Base-by-base conservation (phyloP, 2,888 invertebrate species). In the Pseudoips prasinana region DNA sequence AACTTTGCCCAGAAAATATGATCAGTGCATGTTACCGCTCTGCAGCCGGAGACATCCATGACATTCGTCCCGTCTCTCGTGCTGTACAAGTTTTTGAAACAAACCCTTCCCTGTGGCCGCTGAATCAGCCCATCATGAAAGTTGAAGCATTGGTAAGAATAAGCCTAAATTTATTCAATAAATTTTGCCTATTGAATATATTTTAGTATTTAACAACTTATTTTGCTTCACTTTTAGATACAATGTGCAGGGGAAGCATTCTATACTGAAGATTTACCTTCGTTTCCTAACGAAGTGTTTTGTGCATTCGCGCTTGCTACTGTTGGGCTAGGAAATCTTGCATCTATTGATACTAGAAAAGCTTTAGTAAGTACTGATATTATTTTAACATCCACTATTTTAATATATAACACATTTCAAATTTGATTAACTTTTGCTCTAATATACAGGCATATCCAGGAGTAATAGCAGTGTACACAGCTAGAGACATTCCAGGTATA, bases 161-260 rank as follows among this genome's bases (percentile, higher is more conserved):
- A n/a, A n/a, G n/a, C n/a, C n/a, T n/a, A n/a, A n/a, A n/a, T n/a
- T n/a, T n/a, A n/a, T n/a, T n/a, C n/a, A n/a, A n/a, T n/a, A n/a
- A n/a, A n/a, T n/a, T n/a, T n/a, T n/a, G n/a, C n/a, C n/a, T n/a
- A n/a, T n/a, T n/a, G n/a, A n/a, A n/a, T n/a, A n/a, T n/a, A n/a
- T n/a, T n/a, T n/a, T n/a, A n/a, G n/a, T n/a, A n/a, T n/a, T n/a
- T n/a, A n/a, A n/a, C n/a, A n/a, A n/a, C n/a, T n/a, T n/a, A n/a
- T n/a, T n/a, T n/a, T n/a, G n/a, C n/a, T 33, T n/a, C 23, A 7
- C 1, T 36, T 40, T 9, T 34, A 80, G 78, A 75, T 88, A 31
- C 93, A 92, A 80, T 89, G 90, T 49, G 83, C 92, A 10, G 94
- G 94, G 0, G 93, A 94, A 64, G 93, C 92, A 0, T 79, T 89